These are phyloP conservation scores for Patella vulgata DNA, from an alignment of 1,140 invertebrate species.

Conservation along the genomic window DNA sequence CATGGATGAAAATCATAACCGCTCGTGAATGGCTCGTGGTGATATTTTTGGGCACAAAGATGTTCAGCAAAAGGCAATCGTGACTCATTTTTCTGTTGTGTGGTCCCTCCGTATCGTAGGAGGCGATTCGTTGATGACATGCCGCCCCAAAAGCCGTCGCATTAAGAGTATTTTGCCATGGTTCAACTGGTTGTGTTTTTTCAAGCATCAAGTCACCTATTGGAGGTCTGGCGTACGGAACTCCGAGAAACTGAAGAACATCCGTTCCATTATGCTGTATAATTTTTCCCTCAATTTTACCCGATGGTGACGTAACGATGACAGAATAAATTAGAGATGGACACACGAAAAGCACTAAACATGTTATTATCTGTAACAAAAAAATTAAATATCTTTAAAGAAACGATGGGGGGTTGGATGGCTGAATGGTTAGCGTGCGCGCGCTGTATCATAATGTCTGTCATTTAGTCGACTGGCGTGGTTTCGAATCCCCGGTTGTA, in stretches of 20 bases:
- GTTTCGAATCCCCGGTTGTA: too few relatives aligned
- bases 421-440: too few relatives aligned
- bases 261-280: slow-evolving; percentile 72
- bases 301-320: too few relatives aligned
- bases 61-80: slow-evolving; percentile 35
- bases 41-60: slow-evolving; percentile 24
- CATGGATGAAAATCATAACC: slow-evolving; percentile 40
- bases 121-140: slow-evolving; percentile 19
- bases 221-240: slow-evolving; percentile 92
- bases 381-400: neutral
- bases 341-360: neutral
- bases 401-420: too few relatives aligned
- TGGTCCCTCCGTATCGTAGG: neutral
- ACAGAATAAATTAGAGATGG: too few relatives aligned
- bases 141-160: slow-evolving; percentile 78
- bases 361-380: neutral
- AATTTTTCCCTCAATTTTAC: neutral
- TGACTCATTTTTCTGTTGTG: slow-evolving; percentile 11
- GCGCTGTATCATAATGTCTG: too few relatives aligned
- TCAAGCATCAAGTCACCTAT: slow-evolving; percentile 86
- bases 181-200: slow-evolving; percentile 80
- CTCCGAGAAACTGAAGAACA: slow-evolving; percentile 89
- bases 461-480: too few relatives aligned
- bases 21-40: neutral
- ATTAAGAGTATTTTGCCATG: slow-evolving; percentile 79